Conservation (phyloP, 2,113 vertebrate species). For the Okapia johnstoni region DNA sequence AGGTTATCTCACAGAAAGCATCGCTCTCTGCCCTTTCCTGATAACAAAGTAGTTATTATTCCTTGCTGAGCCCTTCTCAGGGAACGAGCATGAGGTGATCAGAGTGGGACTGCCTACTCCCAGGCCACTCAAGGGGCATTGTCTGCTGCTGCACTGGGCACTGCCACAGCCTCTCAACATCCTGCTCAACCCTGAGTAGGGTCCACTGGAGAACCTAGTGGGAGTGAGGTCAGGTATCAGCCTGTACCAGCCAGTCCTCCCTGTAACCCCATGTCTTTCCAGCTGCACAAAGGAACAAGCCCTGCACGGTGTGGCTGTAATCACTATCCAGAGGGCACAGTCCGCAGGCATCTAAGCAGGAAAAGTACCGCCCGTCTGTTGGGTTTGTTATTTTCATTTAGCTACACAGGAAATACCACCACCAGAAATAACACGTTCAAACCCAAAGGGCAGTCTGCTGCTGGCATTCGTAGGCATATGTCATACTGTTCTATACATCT, state of each 20-base stretch:
- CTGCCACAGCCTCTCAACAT: background rate
- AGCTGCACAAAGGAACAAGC: background rate
- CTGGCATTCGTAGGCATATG: background rate
- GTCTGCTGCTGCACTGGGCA: background rate
- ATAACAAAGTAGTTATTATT: constrained; percentile 2
- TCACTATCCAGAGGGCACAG: background rate
- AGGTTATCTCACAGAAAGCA: background rate
- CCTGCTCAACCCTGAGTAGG: background rate
- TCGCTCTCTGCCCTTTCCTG: background rate
- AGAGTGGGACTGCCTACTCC: background rate
- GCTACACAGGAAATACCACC: constrained; percentile 26
- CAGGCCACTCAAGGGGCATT: background rate
- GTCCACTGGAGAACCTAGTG: background rate
- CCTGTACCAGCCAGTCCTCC: background rate
- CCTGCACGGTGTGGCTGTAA: background rate
- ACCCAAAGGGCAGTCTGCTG: background rate
- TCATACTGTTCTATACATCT: background rate
- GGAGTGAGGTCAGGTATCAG: background rate
- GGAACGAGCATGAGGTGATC: background rate
- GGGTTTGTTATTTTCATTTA: constrained; percentile 18
- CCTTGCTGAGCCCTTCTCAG: background rate
- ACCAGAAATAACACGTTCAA: constrained; percentile 5
- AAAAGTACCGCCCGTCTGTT: background rate
- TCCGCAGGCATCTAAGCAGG: background rate
- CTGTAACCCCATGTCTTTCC: background rate